Evolutionary conservation across 2,888 invertebrate genomes (phyloP), one percentile per base, ranked within the genome.

Genomic region (Xylocampa areola): DNA sequence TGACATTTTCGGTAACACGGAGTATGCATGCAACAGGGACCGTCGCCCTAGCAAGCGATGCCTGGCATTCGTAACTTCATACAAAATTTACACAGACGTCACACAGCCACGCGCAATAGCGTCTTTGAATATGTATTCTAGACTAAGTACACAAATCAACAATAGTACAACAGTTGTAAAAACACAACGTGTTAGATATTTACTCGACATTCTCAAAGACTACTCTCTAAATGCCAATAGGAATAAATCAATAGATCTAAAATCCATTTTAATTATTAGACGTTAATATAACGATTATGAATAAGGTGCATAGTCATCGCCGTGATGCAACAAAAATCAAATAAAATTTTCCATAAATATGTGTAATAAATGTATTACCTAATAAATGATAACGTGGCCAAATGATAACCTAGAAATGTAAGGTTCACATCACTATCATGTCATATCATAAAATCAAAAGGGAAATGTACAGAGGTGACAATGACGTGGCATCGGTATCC

Each of bases 21-120:
- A 32, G 27, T 39, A 36, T 4, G 23, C 41, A 47, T 13, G 32
- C 23, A 47, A 53, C 27, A 14, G 41, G 19, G 58, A 37, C 47
- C 47, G 19, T 25, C 23, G 23, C 25, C 16, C 19, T 36, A 30
- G 27, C n/a, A n/a, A 17, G 27, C 11, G 30, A 19, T 4, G 30
- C 30, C 4, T 27, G 27, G 11, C 11, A 47, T 23, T 59, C 65
- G 58, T 57, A 45, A 65, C 47, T 37, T 58, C 36, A 41, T 62
- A 16, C 47, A 65, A 47, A 65, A 65, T 65, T 57, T 62, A 41
- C 58, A 14, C 29, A 37, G 32, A 65, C 61, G 61, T 62, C 65
- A 65, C 58, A n/a, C n/a, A n/a, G n/a, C n/a, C n/a, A n/a, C n/a
- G n/a, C n/a, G n/a, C n/a, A n/a, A n/a, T n/a, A n/a, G n/a, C n/a